Evolutionary conservation across 2,888 invertebrate genomes (phyloP).

Genomic region (Drosophila robusta): DNA sequence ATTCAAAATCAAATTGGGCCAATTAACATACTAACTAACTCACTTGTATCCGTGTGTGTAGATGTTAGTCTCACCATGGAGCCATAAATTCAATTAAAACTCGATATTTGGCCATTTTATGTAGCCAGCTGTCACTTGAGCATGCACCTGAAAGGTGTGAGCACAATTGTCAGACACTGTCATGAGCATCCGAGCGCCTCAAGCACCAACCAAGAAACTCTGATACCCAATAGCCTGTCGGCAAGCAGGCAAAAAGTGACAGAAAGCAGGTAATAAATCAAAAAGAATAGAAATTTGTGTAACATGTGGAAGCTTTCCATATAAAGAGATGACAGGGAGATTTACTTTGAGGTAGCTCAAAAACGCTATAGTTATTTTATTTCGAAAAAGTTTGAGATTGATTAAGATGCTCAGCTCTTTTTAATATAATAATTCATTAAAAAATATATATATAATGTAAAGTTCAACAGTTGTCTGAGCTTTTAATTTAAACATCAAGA

Average conservation of each 20-base stretch:
- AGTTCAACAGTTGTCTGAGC: too few relatives aligned
- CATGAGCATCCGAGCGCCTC: not conserved
- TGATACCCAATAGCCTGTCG: not conserved
- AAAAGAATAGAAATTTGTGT: not conserved
- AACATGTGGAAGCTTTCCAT: not conserved
- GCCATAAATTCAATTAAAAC: constrained; percentile 35
- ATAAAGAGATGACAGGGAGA: too few relatives aligned
- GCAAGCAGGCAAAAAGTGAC: not conserved
- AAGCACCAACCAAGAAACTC: not conserved
- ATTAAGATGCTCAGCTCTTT: too few relatives aligned
- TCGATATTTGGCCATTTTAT: constrained; percentile 10
- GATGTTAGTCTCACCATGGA: constrained; percentile 7
- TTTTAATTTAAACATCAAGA: too few relatives aligned
- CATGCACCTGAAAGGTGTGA: not conserved
- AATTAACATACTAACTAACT: constrained; percentile 51
- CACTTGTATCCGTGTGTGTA: constrained; percentile 14
- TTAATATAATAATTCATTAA: too few relatives aligned
- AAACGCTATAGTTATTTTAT: too few relatives aligned
- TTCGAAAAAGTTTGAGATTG: too few relatives aligned
- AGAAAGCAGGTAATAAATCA: not conserved
- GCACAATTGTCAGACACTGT: constrained; percentile 6
- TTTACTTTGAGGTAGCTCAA: too few relatives aligned
- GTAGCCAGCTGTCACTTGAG: constrained; percentile 15
- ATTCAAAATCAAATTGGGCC: constrained; percentile 49
- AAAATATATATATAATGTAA: too few relatives aligned